Base-by-base conservation (phyloP, 2,888 invertebrate genomes). In the Lordiphosa fenestrarum region DNA sequence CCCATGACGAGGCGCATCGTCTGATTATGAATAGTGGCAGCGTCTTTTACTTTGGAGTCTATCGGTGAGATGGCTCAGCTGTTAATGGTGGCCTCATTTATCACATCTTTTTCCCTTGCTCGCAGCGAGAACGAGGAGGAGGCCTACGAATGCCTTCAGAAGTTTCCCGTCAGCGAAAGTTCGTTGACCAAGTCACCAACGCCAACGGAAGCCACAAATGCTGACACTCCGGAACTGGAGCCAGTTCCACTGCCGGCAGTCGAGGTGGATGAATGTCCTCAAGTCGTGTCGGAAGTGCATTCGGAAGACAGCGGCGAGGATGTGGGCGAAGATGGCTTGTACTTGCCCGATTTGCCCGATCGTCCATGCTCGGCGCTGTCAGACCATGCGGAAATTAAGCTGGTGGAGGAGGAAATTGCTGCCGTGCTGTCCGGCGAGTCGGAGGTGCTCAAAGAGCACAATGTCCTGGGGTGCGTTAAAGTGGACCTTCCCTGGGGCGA, bases 1-100 rank as follows among this genome's bases (percentile, higher is more conserved):
- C 94, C 7, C 97, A 96, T 85, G 93, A 94, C 39, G 93, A 94
- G 74, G 95, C 95, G 2, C 94, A 95, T 86, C 93, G 94, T 69
- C 91, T 93, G 54, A 93, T 97, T 63, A 90, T 92, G 47, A 90
- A 92, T 52, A 93, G 94, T 23, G 94, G 94, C 48, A 94, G 95
- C 87, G 91, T 91, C 56, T 93, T 97, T 71, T 92, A 91, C 57
- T 89, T 97, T 40, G 92, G 92, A 38, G 75, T 90, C 6, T 63
- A 86, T 57, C 85, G 90, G 89, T 88, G 56, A 71, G 57, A 37
- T 6, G 9, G 53, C 19, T 12, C 54, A 63, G 47, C 54, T 44
- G 33, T 47, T 36, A 30, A n/a, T 41, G 35, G 54, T 54, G 13
- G 38, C 55, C 19, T 39, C 6, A 13, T 52, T 13, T 54, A 35